Conservation (phyloP, 2,888 invertebrate species). For the Isotomurus palustris region DNA sequence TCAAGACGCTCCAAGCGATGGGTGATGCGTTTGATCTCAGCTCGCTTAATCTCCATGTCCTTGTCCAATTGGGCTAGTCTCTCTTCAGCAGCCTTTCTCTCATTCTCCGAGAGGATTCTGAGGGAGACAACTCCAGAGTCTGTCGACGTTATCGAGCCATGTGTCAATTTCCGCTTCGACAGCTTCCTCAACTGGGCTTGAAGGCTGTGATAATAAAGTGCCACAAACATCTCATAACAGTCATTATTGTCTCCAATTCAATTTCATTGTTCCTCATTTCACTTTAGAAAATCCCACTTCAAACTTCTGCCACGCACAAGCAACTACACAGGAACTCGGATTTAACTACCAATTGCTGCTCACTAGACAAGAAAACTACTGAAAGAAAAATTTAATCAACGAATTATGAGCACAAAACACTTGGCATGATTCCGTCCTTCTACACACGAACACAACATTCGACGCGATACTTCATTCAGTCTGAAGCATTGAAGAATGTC, state of each 20-base stretch:
- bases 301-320: too few species aligned
- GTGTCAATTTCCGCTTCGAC: constrained; percentile 44
- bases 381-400: not conserved
- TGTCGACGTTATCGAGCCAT: constrained; percentile 46
- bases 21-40: constrained; percentile 75
- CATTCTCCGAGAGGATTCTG: constrained; percentile 54
- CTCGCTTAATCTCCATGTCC: constrained; percentile 72
- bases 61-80: constrained; percentile 59
- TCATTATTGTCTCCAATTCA: not conserved
- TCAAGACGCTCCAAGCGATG: constrained; percentile 75
- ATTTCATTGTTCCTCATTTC: too few species aligned
- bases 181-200: constrained; percentile 46
- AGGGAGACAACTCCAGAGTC: constrained; percentile 45
- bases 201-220: constrained; percentile 54
- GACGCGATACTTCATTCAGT: too few species aligned
- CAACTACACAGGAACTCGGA: too few species aligned
- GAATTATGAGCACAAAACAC: too few species aligned
- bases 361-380: too few species aligned
- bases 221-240: not conserved
- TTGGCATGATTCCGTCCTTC: too few species aligned
- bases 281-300: too few species aligned
- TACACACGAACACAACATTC: too few species aligned
- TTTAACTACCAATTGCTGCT: too few species aligned
- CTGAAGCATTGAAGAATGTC: too few species aligned
- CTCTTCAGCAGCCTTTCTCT: constrained; percentile 59